Evolutionary conservation across 2,797 vertebrate genomes (phyloP).

Genomic region (Cyprinella venusta): DNA sequence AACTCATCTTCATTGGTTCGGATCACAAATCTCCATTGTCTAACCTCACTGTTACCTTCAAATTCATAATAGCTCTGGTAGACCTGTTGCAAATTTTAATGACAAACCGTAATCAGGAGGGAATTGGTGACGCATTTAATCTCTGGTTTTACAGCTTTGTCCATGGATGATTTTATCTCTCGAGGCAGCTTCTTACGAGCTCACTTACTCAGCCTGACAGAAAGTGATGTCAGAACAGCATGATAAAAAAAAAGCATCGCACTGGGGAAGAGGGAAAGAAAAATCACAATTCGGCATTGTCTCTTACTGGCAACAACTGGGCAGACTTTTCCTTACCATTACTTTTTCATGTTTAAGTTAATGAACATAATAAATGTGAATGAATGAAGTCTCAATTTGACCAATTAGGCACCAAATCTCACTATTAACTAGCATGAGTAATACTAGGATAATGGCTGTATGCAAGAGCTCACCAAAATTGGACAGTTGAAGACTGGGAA

Average conservation of each 20-base stretch:
- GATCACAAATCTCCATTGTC: not conserved
- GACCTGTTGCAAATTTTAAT: constrained; percentile 37
- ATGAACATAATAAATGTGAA: not conserved
- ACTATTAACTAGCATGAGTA: not conserved
- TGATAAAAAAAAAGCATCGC: constrained; percentile 23
- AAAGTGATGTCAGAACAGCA: constrained; percentile 43
- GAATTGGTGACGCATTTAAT: constrained; percentile 33
- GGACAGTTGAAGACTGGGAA: too few relatives aligned
- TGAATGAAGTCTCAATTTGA: not conserved
- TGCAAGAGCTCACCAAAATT: too few relatives aligned
- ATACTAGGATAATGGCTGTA: too few relatives aligned
- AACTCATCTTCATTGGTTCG: constrained; percentile 1
- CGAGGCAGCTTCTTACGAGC: constrained; percentile 36
- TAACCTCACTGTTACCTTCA: not conserved
- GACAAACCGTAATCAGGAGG: constrained; percentile 43
- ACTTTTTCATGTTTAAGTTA: not conserved
- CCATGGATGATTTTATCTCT: constrained; percentile 48
- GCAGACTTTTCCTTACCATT: not conserved
- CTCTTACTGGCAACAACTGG: not conserved
- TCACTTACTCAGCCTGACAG: constrained; percentile 50
- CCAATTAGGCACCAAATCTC: not conserved
- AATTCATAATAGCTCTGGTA: constrained; percentile 14
- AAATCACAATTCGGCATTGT: not conserved
- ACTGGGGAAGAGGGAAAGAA: not conserved
- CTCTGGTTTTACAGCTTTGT: constrained; percentile 50